Conservation (phyloP, 2,888 invertebrate genomes). For the Nomada lathburiana region DNA sequence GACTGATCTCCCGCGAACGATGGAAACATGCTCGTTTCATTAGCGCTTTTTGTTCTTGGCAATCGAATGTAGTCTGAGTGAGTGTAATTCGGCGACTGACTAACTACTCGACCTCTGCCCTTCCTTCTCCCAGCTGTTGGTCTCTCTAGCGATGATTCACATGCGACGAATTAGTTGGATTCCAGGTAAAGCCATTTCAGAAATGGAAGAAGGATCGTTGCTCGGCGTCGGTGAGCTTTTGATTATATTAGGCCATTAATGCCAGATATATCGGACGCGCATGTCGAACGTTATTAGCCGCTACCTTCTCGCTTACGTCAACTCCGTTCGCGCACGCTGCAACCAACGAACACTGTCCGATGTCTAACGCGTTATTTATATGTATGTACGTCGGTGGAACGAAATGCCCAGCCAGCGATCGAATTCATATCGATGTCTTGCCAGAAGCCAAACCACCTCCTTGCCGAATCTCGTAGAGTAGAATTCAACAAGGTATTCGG, state of each 20-base stretch:
- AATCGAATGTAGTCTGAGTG: conserved; percentile 41
- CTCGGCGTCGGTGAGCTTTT: conserved; percentile 24
- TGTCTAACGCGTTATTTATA: conserved; percentile 54
- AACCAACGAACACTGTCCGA: conserved; percentile 28
- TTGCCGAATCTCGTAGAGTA: background rate
- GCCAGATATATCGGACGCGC: conserved; percentile 9
- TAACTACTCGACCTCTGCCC: conserved; percentile 52
- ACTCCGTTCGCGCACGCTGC: conserved; percentile 35
- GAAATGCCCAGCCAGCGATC: conserved; percentile 23
- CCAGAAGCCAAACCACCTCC: background rate
- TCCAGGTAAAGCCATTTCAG: conserved; percentile 65
- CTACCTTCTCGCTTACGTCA: conserved; percentile 61
- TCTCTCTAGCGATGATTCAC: conserved; percentile 68
- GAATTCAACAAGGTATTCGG: too few relatives aligned
- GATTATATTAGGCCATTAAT: conserved; percentile 59
- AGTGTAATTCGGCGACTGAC: conserved; percentile 57
- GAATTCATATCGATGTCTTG: conserved; percentile 44
- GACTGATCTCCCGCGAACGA: background rate
- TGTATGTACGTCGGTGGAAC: conserved; percentile 22
- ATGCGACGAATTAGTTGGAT: conserved; percentile 59
- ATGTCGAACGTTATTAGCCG: conserved; percentile 46
- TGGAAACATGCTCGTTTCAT: conserved; percentile 25
- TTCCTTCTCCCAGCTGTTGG: conserved; percentile 16
- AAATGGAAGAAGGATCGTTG: conserved; percentile 51
- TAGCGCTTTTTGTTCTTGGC: conserved; percentile 60